phyloP scores from a whole-genome alignment of 2,888 invertebrate species.

The Polylopha cassiicola region DNA sequence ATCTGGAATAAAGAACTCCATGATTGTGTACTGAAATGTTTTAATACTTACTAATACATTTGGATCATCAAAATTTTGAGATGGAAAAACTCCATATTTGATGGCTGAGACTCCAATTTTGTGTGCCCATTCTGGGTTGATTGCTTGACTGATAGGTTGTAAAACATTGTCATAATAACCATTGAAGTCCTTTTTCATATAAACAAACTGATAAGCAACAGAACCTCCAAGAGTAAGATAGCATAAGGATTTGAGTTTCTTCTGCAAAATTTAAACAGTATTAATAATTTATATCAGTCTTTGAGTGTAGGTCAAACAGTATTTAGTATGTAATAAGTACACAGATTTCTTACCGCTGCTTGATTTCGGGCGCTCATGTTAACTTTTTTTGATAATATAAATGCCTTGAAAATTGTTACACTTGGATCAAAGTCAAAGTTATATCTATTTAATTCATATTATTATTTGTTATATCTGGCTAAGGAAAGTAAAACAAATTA shows the following conservation, averaged over 20 bases:
- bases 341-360: constrained; percentile 22
- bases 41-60: constrained; percentile 76
- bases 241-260: constrained; percentile 82
- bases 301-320: not conserved
- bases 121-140: constrained; percentile 92
- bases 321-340: constrained; percentile 1
- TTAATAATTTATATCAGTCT: not conserved
- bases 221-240: constrained; percentile 81
- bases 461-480: no score
- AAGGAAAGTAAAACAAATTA: no score
- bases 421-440: no score
- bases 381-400: not conserved
- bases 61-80: constrained; percentile 78
- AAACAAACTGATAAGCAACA: constrained; percentile 80
- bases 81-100: constrained; percentile 85
- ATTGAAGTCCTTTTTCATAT: constrained; percentile 85
- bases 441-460: no score
- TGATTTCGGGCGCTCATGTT: constrained; percentile 27
- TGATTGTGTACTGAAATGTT: constrained; percentile 6
- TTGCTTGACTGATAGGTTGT: constrained; percentile 82
- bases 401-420: no score
- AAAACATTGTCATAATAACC: constrained; percentile 85
- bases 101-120: constrained; percentile 84
- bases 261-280: constrained; percentile 59
- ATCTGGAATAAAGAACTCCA: no score